phyloP scores from a whole-genome alignment of 2,888 invertebrate species.

The Pachliopta kotzebuea region DNA sequence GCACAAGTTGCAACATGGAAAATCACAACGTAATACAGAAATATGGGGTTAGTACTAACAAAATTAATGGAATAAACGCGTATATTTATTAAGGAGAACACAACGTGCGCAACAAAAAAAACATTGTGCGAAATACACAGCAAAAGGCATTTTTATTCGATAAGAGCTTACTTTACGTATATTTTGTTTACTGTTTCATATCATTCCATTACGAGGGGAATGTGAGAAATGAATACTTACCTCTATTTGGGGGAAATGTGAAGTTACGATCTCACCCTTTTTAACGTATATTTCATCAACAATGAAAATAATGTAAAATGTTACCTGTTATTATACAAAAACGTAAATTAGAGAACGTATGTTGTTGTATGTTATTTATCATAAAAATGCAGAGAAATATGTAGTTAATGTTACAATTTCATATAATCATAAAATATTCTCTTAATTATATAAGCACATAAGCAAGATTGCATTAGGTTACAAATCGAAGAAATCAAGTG shows the following conservation, averaged over 20 bases:
- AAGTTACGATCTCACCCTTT: not conserved
- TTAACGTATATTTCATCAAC: not conserved
- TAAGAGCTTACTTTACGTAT: conserved; percentile 6
- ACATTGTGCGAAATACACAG: not conserved
- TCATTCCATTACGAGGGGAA: conserved; percentile 5
- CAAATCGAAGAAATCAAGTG: too few relatives aligned
- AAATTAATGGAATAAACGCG: not conserved
- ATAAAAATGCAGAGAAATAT: too few relatives aligned
- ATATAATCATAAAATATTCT: too few relatives aligned
- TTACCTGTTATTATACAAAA: not conserved
- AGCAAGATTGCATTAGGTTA: too few relatives aligned
- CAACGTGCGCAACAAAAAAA: not conserved
- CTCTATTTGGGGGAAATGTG: conserved; percentile 1
- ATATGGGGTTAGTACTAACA: not conserved
- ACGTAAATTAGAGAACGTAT: too few relatives aligned
- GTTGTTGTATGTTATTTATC: too few relatives aligned
- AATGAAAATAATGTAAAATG: not conserved
- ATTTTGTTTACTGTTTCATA: conserved; percentile 11
- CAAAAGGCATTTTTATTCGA: not conserved
- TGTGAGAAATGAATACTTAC: conserved; percentile 8
- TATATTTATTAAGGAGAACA: not conserved
- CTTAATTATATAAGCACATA: too few relatives aligned
- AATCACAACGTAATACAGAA: not conserved
- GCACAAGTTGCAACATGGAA: not conserved
- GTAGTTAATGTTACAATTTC: too few relatives aligned